Conservation (phyloP, 2,797 vertebrate genomes). For the Loris lydekkerianus region DNA sequence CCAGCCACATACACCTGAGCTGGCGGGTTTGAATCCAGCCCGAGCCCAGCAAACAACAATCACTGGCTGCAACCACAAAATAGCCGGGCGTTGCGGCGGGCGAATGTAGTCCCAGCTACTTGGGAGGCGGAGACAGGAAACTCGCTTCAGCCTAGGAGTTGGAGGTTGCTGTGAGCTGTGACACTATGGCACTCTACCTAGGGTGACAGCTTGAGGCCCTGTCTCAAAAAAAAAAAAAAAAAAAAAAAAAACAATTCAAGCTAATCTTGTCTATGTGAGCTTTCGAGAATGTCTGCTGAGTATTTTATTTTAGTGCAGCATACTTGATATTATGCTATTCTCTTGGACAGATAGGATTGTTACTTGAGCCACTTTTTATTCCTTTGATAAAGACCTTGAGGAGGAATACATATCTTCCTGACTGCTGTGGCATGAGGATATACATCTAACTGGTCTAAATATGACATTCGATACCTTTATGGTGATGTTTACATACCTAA, state of each 20-base stretch:
- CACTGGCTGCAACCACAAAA: too few relatives aligned
- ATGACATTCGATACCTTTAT: background rate
- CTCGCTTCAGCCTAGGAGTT: too few relatives aligned
- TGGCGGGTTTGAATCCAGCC: too few relatives aligned
- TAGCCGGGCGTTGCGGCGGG: too few relatives aligned
- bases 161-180: too few relatives aligned
- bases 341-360: background rate
- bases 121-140: too few relatives aligned
- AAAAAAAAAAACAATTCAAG: background rate
- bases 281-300: background rate
- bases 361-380: background rate
- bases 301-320: background rate
- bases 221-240: too few relatives aligned
- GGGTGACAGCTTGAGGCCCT: too few relatives aligned
- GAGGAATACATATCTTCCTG: background rate
- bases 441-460: background rate
- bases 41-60: too few relatives aligned
- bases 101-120: too few relatives aligned
- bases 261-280: background rate
- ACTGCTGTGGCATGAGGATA: background rate
- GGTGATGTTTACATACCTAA: background rate
- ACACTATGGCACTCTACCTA: too few relatives aligned
- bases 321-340: background rate
- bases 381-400: background rate
- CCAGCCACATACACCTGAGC: too few relatives aligned